A percentile compares a stretch with the other conserved stretches of the same genome.
These are phyloP conservation scores for Caloenas nicobarica DNA, from an alignment of 2,113 vertebrate genomes.

Conservation along the genomic window DNA sequence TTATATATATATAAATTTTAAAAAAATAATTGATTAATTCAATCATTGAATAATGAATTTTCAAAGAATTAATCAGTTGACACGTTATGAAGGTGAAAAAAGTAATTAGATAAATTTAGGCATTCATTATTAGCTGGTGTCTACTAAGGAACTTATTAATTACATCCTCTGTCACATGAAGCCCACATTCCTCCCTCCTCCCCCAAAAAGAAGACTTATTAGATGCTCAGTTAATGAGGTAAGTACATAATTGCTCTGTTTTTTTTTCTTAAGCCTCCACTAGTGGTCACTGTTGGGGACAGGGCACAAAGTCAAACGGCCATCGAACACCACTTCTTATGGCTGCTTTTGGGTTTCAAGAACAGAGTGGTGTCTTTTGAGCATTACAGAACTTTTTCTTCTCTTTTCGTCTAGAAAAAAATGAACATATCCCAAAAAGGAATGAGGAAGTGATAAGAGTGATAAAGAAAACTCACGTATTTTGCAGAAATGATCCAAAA, in stretches of 20 bases:
- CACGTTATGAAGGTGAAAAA: background rate
- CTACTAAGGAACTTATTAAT: background rate
- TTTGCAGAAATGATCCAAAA: background rate
- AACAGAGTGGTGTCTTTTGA: background rate
- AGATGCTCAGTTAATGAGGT: background rate
- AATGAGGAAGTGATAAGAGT: background rate
- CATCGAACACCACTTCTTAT: rapidly evolving
- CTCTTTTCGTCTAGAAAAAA: background rate
- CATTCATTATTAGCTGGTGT: background rate
- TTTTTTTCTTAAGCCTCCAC: background rate
- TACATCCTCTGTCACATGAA: background rate
- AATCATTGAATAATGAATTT: background rate
- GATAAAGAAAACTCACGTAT: background rate
- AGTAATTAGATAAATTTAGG: background rate
- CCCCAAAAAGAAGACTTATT: background rate
- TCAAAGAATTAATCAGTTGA: background rate
- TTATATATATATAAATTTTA: too few relatives aligned
- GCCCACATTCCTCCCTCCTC: background rate
- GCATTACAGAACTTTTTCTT: background rate
- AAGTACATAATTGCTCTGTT: background rate
- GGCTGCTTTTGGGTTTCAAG: background rate
- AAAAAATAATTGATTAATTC: background rate
- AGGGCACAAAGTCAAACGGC: background rate
- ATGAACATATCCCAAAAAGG: background rate
- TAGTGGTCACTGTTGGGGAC: background rate